These are phyloP conservation scores for Champsocephalus esox DNA, from an alignment of 2,797 vertebrate species.

Conservation along the genomic window DNA sequence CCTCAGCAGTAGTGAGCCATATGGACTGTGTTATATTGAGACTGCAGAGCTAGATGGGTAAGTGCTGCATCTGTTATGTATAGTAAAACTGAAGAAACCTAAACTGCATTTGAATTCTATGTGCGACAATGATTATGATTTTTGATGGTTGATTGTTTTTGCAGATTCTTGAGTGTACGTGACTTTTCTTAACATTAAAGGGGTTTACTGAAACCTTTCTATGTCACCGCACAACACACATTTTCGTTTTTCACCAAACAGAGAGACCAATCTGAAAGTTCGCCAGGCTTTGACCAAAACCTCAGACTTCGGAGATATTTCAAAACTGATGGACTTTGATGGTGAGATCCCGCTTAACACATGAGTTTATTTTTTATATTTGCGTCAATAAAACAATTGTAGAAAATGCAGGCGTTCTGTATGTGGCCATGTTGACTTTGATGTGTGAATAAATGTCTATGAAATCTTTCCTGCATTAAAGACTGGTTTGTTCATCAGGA, in stretches of 20 bases:
- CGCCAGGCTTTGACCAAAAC: constrained; percentile 88
- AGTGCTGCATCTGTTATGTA: constrained; percentile 38
- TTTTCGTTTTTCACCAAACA: constrained; percentile 46
- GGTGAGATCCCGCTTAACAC: constrained; percentile 77
- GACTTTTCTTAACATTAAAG: not conserved
- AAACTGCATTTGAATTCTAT: not conserved
- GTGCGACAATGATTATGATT: not conserved
- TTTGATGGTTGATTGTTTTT: not conserved
- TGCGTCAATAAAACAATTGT: not conserved
- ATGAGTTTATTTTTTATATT: not conserved
- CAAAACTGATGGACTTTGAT: constrained; percentile 87
- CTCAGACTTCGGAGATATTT: constrained; percentile 87
- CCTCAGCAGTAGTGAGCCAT: constrained; percentile 91
- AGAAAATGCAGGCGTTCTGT: not conserved
- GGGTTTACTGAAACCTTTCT: not conserved
- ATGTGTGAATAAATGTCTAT: not conserved
- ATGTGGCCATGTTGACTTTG: not conserved
- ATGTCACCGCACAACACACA: not conserved
- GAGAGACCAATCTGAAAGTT: constrained; percentile 92
- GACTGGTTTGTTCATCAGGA: constrained; percentile 68
- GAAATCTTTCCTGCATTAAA: not conserved
- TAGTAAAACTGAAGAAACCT: not conserved
- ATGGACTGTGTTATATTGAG: constrained; percentile 91
- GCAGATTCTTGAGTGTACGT: not conserved
- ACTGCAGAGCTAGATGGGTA: constrained; percentile 93